Conservation (phyloP, 37 sponge, comb jelly and placozoan species). For the Spongilla lacustris region DNA sequence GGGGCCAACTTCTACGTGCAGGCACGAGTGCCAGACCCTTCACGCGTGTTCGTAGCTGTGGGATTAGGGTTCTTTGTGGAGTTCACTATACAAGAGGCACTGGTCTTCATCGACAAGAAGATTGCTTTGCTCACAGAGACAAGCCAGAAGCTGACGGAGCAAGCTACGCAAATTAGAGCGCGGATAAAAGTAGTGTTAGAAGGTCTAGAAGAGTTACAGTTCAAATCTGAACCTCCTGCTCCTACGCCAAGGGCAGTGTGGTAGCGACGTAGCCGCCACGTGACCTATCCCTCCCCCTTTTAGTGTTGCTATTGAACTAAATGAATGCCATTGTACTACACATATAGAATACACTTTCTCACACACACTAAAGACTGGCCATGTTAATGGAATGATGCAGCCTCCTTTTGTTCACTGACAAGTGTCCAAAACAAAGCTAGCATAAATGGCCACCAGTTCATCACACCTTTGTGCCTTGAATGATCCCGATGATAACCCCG, state of each 20-base stretch:
- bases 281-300: background rate
- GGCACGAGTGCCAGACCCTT: conserved; percentile 73
- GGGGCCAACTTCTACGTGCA: conserved; percentile 85
- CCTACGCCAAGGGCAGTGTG: conserved; percentile 15
- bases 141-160: conserved; percentile 50
- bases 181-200: conserved; percentile 76
- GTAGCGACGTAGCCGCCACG: background rate
- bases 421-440: background rate
- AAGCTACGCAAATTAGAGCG: conserved; percentile 81
- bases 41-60: conserved; percentile 72
- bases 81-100: conserved; percentile 77
- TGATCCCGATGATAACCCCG: conserved; percentile 95
- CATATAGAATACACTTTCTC: background rate
- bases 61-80: conserved; percentile 87
- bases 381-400: background rate
- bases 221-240: background rate
- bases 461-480: conserved; percentile 75
- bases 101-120: conserved; percentile 75
- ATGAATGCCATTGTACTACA: background rate
- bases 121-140: conserved; percentile 50
- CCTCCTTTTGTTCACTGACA: conserved; percentile 6
- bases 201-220: conserved; percentile 81
- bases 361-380: background rate
- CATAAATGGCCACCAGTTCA: conserved; percentile 26
- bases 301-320: background rate